phyloP scores from a whole-genome alignment of 2,888 invertebrate species.

The Hydropsyche betteni region DNA sequence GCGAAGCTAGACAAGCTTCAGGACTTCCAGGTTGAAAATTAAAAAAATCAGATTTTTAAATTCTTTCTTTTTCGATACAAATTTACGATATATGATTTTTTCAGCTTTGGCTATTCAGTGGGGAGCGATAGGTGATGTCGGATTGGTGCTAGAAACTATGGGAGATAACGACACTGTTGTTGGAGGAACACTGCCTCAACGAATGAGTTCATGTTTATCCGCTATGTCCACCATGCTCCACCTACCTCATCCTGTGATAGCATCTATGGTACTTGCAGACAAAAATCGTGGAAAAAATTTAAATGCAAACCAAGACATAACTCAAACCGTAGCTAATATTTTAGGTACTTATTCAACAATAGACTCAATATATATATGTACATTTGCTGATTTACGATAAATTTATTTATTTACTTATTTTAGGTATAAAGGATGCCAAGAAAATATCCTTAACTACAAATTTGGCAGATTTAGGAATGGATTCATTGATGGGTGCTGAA shows the following conservation, averaged over 20 bases:
- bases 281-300: slow-evolving; percentile 72
- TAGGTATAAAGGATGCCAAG: slow-evolving; percentile 85
- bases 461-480: slow-evolving; percentile 95
- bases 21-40: slow-evolving; percentile 76
- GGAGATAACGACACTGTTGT: slow-evolving; percentile 90
- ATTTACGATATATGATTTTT: slow-evolving; percentile 30
- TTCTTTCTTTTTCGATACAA: too few relatives aligned
- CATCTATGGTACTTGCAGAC: slow-evolving; percentile 88
- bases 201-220: slow-evolving; percentile 90
- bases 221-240: slow-evolving; percentile 91
- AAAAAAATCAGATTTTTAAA: not conserved
- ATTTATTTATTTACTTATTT: slow-evolving; percentile 31
- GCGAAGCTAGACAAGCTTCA: slow-evolving; percentile 82
- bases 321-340: slow-evolving; percentile 87
- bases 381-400: not conserved
- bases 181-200: slow-evolving; percentile 95
- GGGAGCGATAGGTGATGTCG: slow-evolving; percentile 99
- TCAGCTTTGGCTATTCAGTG: slow-evolving; percentile 87
- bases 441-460: slow-evolving; percentile 80
- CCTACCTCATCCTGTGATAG: slow-evolving; percentile 83
- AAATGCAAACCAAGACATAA: slow-evolving; percentile 67
- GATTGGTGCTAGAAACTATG: slow-evolving; percentile 89
- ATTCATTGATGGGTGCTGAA: slow-evolving; percentile 98
- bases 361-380: not conserved
- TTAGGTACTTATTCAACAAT: slow-evolving; percentile 57